phyloP scores from a whole-genome alignment of 2,113 vertebrate genomes.

The Pelmatolapia mariae region DNA sequence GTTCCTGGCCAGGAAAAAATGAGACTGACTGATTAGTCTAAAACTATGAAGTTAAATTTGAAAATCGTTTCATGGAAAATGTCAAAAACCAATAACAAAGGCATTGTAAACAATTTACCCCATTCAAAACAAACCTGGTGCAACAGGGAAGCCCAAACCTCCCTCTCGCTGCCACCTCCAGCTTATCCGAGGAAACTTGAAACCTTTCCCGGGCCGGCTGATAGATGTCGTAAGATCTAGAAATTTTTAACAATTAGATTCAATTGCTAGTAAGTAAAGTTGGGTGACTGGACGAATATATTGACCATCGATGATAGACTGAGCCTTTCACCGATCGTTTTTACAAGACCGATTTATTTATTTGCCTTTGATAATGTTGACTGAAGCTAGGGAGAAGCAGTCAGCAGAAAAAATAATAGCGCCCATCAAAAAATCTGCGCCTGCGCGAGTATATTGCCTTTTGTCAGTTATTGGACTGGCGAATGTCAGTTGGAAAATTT shows the following conservation, averaged over 20 bases:
- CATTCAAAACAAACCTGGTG: neutral
- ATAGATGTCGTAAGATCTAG: neutral
- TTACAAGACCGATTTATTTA: neutral
- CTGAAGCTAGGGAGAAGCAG: neutral
- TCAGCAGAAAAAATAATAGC: neutral
- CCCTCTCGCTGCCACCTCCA: neutral
- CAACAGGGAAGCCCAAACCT: neutral
- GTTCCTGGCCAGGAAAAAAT: neutral
- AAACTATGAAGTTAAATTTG: neutral
- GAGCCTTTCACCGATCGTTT: neutral
- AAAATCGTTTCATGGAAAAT: neutral
- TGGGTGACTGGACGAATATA: neutral
- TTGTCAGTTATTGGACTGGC: neutral
- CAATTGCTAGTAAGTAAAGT: neutral
- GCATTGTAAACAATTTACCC: neutral
- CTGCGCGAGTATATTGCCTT: accelerated
- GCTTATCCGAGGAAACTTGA: neutral
- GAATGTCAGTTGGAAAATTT: neutral
- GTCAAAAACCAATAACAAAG: neutral
- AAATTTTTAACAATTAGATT: neutral
- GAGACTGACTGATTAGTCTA: neutral
- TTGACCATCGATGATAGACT: neutral
- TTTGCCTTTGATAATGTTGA: neutral
- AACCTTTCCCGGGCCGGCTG: neutral
- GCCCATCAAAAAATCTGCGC: neutral